A percentile compares a stretch with the other conserved stretches of the same genome.
Conservation (phyloP, 2,797 vertebrate genomes). For the Danio tinwini region DNA sequence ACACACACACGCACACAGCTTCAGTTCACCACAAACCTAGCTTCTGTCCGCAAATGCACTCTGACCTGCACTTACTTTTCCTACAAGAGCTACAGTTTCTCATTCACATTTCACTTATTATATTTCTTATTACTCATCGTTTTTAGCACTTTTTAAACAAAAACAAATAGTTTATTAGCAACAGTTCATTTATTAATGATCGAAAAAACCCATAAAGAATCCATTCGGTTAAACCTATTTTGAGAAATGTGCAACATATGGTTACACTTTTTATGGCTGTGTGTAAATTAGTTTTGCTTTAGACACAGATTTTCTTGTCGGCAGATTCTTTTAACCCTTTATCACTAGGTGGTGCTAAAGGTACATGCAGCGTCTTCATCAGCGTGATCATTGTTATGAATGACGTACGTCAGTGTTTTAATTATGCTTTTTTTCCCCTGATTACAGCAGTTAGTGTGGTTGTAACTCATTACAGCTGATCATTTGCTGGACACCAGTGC, state of each 20-base stretch:
- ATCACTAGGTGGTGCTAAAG: slow-evolving; percentile 68
- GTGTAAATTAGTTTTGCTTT: not conserved
- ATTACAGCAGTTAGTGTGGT: slow-evolving; percentile 19
- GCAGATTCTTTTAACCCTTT: not conserved
- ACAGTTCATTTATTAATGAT: too few relatives aligned
- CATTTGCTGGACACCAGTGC: slow-evolving; percentile 3
- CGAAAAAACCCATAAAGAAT: not conserved
- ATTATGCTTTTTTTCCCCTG: slow-evolving; percentile 14
- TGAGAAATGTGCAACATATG: not conserved
- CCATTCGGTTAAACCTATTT: not conserved
- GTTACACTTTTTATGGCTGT: not conserved
- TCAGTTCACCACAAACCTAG: not conserved
- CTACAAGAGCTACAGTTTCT: not conserved
- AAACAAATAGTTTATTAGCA: too few relatives aligned
- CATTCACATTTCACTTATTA: too few relatives aligned
- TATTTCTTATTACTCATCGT: not conserved
- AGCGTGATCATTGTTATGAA: slow-evolving; percentile 11
- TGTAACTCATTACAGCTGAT: slow-evolving; percentile 18
- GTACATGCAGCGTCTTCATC: slow-evolving; percentile 30
- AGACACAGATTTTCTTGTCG: not conserved
- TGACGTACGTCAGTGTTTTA: slow-evolving; percentile 16
- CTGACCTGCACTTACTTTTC: slow-evolving; percentile 11
- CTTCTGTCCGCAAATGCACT: slow-evolving; percentile 31
- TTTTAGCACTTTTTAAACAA: too few relatives aligned
- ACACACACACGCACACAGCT: not conserved